Percentiles rank a stretch among this genome's conserved stretches.
phyloP scores from a whole-genome alignment of 2,888 invertebrate genomes.

The Noctua pronuba region DNA sequence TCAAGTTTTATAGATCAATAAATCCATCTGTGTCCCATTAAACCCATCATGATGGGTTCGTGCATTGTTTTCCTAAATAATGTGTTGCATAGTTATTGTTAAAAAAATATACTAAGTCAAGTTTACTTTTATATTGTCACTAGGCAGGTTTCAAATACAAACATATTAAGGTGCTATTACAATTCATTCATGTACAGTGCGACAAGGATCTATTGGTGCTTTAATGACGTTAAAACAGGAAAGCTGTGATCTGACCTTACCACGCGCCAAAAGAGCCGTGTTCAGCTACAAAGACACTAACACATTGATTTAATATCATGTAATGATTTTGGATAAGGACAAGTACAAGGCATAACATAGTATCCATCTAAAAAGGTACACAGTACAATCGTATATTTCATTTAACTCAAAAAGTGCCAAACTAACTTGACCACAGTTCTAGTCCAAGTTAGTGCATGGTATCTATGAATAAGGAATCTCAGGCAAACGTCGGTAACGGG shows the following conservation, averaged over 20 bases:
- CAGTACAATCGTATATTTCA: not conserved
- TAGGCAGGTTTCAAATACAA: not conserved
- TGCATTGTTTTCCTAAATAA: not conserved
- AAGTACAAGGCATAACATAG: not conserved
- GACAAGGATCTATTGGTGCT: not conserved
- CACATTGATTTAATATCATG: too few relatives aligned
- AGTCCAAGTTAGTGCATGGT: conserved; percentile 10
- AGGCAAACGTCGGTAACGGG: conserved; percentile 24
- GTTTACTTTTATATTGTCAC: not conserved
- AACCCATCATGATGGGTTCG: not conserved
- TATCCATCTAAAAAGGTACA: not conserved
- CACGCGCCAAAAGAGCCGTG: too few relatives aligned
- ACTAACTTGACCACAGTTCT: not conserved
- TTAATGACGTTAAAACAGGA: not conserved
- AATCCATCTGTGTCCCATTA: not conserved
- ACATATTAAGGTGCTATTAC: not conserved
- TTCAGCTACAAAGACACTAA: not conserved
- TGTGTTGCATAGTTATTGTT: too few relatives aligned
- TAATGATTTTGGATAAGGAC: not conserved
- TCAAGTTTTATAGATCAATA: not conserved
- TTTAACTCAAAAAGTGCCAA: not conserved
- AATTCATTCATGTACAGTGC: not conserved
- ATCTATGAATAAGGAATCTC: conserved; percentile 51
- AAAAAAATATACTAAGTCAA: not conserved
- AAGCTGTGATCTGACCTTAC: too few relatives aligned